Conservation (phyloP, 1,140 invertebrate genomes). For the Drosophila repleta region DNA sequence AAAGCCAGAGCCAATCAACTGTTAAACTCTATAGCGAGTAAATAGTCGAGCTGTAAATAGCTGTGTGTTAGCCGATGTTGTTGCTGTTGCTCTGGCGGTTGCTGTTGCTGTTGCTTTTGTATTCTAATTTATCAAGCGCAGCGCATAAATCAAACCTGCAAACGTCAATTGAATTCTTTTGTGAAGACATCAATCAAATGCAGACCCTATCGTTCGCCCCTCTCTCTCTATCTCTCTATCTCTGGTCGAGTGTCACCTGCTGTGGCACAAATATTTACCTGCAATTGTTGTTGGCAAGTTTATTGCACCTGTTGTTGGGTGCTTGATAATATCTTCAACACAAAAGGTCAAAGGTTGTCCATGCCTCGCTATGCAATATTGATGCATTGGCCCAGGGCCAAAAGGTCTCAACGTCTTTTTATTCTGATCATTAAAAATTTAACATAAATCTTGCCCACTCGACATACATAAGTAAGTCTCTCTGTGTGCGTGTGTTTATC, state of each 20-base stretch:
- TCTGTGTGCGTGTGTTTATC: constrained; percentile 14
- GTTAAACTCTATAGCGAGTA: constrained; percentile 25
- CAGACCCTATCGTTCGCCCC: neutral
- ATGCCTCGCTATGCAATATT: constrained; percentile 59
- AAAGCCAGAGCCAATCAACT: constrained; percentile 54
- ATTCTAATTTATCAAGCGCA: constrained; percentile 55
- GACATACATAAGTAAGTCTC: neutral
- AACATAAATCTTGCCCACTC: constrained; percentile 69
- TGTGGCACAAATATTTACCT: constrained; percentile 19
- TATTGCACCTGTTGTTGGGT: constrained; percentile 53
- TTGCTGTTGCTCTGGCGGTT: constrained; percentile 28
- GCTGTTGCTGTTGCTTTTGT: constrained; percentile 18
- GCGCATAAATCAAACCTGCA: constrained; percentile 59
- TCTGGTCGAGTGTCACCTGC: constrained; percentile 35
- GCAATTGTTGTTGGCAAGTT: constrained; percentile 17
- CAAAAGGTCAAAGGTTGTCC: constrained; percentile 62
- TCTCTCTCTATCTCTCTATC: too few relatives aligned
- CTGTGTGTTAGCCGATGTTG: neutral
- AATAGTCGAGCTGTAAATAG: constrained; percentile 22
- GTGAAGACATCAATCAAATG: constrained; percentile 30
- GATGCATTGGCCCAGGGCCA: constrained; percentile 55
- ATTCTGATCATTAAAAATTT: constrained; percentile 60
- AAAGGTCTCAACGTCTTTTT: neutral
- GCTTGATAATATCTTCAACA: constrained; percentile 37
- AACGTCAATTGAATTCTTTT: constrained; percentile 39